Evolutionary conservation across 2,797 vertebrate species (phyloP).

Genomic region (Squalus acanthias): DNA sequence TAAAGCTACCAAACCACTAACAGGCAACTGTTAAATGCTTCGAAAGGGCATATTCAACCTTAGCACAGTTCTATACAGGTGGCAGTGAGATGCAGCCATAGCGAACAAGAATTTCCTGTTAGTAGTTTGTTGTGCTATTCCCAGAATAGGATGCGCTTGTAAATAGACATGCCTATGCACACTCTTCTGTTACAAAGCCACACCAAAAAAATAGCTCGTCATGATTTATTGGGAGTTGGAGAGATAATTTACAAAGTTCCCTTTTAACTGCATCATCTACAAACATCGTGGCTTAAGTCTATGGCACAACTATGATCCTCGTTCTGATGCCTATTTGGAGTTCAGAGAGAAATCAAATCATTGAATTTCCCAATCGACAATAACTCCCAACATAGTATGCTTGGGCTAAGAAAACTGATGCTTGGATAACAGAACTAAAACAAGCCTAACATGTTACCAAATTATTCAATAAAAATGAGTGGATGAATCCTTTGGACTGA

Average conservation of each 20-base stretch:
- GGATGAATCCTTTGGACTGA: not conserved
- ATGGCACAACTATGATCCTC: not conserved
- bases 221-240: not conserved
- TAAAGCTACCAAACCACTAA: constrained; percentile 17
- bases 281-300: not conserved
- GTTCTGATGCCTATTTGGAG: not conserved
- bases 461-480: not conserved
- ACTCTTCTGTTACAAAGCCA: not conserved
- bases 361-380: not conserved
- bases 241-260: not conserved
- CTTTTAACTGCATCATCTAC: not conserved
- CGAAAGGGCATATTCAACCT: not conserved
- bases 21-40: not conserved
- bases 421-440: not conserved
- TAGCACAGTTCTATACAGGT: not conserved
- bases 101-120: not conserved
- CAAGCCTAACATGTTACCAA: not conserved
- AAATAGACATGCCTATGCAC: not conserved
- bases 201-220: not conserved
- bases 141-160: not conserved
- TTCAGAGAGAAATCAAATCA: not conserved
- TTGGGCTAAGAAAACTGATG: not conserved
- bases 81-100: not conserved
- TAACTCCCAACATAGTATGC: not conserved
- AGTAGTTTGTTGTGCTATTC: not conserved